These are phyloP conservation scores for Pantherophis guttatus DNA, from an alignment of 2,113 vertebrate genomes.

Conservation along the genomic window DNA sequence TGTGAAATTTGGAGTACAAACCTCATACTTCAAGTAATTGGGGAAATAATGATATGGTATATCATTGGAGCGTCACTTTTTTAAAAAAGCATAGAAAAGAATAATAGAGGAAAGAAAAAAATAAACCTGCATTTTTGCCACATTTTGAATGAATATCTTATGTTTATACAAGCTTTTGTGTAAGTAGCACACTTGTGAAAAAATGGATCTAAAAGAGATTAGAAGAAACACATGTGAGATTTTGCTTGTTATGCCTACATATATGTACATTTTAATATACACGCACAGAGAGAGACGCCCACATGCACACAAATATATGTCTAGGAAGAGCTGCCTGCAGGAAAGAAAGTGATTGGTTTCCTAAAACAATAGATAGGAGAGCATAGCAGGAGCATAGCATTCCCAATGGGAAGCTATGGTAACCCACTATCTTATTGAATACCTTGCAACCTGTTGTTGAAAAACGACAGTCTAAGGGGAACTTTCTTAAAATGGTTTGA, in stretches of 20 bases:
- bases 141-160: not conserved
- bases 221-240: not conserved
- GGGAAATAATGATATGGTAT: not conserved
- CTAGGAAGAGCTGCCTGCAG: not conserved
- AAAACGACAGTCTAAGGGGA: not conserved
- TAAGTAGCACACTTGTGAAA: not conserved
- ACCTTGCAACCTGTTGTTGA: not conserved
- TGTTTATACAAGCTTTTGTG: not conserved
- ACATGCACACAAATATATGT: not conserved
- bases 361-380: not conserved
- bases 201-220: not conserved
- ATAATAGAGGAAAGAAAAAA: not conserved
- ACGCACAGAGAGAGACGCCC: not conserved
- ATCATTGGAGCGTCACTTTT: not conserved
- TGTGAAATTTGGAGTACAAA: not conserved
- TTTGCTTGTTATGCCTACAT: not conserved
- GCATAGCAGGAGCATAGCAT: not conserved
- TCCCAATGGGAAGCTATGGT: not conserved
- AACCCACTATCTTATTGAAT: not conserved
- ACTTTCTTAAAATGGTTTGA: not conserved
- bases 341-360: not conserved
- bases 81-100: not conserved
- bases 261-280: not conserved
- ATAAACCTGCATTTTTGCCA: not conserved
- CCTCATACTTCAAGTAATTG: not conserved